A percentile compares a stretch with the other conserved stretches of the same genome.
These are phyloP conservation scores for Nymphicus hollandicus DNA, from an alignment of 2,113 vertebrate species.

Conservation along the genomic window DNA sequence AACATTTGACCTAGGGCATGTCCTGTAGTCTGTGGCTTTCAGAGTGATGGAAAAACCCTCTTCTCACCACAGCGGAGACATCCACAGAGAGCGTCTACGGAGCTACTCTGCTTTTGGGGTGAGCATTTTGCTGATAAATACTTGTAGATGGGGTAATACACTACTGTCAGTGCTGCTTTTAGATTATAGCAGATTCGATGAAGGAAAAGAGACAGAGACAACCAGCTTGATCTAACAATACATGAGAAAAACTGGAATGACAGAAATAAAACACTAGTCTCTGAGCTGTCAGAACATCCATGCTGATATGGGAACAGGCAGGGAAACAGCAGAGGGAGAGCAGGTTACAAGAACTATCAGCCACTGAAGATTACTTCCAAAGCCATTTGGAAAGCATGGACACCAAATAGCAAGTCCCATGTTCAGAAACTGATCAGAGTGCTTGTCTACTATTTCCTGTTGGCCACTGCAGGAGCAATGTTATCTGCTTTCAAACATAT, in stretches of 20 bases:
- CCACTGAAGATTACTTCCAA: neutral
- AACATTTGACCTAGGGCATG: neutral
- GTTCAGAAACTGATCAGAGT: neutral
- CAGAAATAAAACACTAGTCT: neutral
- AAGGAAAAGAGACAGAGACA: neutral
- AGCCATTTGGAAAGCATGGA: neutral
- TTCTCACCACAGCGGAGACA: neutral
- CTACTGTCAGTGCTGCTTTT: neutral
- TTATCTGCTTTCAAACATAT: neutral
- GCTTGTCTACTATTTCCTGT: neutral
- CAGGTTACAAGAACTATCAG: neutral
- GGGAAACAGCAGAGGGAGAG: neutral
- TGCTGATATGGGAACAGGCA: neutral
- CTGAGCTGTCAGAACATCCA: neutral
- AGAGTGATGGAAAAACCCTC: neutral
- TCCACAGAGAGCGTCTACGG: neutral
- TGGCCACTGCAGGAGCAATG: neutral
- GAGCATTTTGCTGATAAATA: neutral
- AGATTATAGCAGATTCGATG: neutral
- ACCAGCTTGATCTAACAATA: neutral
- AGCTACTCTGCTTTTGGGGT: neutral
- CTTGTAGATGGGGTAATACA: neutral
- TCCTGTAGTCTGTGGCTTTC: neutral
- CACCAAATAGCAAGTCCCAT: accelerated
- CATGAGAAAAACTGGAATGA: neutral